Evolutionary conservation across 35 echinoderm and acorn worm genomes (phyloP).

Genomic region (Ophioderma brevispina): DNA sequence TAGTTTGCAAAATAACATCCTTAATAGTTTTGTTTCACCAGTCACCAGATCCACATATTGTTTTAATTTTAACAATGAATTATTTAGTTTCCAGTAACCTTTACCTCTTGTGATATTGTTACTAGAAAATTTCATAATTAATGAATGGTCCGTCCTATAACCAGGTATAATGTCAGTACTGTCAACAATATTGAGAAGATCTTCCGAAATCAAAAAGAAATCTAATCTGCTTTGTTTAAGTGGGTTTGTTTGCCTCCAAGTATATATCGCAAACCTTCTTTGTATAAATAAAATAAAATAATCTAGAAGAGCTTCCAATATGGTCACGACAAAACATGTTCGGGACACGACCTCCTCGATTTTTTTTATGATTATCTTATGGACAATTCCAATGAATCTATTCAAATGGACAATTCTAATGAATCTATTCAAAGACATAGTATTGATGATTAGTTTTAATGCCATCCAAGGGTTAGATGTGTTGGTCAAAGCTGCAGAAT

Average conservation of each 20-base stretch:
- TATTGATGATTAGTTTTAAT: no score
- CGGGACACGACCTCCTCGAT: no score
- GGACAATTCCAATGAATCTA: no score
- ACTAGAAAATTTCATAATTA: background rate
- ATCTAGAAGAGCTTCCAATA: no score
- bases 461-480: no score
- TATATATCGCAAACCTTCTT: no score
- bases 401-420: no score
- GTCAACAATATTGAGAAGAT: constrained; percentile 4
- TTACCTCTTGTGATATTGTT: constrained; percentile 12
- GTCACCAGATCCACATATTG: constrained; percentile 5
- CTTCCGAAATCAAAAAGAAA: constrained; percentile 19
- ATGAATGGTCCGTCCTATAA: constrained; percentile 5
- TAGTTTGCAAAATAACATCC: constrained; percentile 1
- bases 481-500: no score
- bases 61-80: background rate
- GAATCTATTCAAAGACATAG: no score
- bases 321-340: no score
- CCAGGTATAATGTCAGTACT: background rate
- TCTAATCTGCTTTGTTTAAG: constrained; percentile 7
- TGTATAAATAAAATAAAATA: no score
- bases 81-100: constrained; percentile 41
- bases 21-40: background rate
- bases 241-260: background rate
- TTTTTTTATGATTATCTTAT: no score